A percentile compares a stretch with the other conserved stretches of the same genome.
These are phyloP conservation scores for Arizona elegans DNA, from an alignment of 2,113 vertebrate genomes.

Conservation along the genomic window DNA sequence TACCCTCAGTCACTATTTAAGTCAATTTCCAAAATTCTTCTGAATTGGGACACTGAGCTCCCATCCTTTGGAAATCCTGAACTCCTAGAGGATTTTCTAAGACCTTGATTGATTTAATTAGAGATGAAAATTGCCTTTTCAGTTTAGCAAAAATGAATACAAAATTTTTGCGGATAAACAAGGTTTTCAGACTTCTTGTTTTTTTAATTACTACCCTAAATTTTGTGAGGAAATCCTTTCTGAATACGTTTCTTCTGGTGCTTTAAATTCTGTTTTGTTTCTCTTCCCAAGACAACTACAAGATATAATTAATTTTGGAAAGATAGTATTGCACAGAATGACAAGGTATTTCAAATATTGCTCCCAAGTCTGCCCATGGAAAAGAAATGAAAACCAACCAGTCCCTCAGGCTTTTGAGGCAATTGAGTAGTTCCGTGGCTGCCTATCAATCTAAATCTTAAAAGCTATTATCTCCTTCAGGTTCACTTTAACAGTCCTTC, in stretches of 20 bases:
- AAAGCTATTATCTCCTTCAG: conserved; percentile 25
- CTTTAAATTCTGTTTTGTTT: neutral
- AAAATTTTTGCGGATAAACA: neutral
- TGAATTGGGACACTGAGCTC: neutral
- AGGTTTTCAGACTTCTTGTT: neutral
- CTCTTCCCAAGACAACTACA: neutral
- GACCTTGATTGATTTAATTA: neutral
- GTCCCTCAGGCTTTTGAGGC: conserved; percentile 14
- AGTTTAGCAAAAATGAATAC: neutral
- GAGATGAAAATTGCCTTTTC: neutral
- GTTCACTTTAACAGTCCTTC: neutral
- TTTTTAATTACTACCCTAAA: neutral
- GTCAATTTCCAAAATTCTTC: neutral
- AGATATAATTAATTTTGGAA: neutral
- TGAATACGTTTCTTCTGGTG: neutral
- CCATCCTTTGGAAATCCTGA: neutral
- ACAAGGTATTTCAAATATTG: conserved; percentile 18
- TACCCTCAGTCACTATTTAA: neutral
- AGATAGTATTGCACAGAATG: neutral
- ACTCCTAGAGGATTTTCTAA: neutral
- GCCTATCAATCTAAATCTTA: conserved; percentile 23
- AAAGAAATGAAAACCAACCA: neutral
- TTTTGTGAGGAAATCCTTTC: neutral
- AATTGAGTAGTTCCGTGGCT: conserved; percentile 3
- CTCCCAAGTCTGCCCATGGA: neutral